Evolutionary conservation across 2,888 invertebrate genomes (phyloP).

Genomic region (Adelognathus sp.): DNA sequence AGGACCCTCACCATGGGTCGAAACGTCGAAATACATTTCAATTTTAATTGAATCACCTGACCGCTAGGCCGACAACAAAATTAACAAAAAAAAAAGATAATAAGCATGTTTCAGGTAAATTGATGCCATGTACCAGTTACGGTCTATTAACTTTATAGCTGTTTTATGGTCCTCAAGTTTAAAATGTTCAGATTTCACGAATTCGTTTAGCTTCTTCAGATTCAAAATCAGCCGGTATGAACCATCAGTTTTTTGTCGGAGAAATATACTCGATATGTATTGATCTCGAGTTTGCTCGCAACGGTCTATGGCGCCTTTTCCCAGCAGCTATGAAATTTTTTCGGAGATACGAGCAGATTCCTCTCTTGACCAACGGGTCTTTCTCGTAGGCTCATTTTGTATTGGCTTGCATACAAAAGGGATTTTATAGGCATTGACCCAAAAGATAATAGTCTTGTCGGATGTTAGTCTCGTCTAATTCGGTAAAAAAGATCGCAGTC

Average conservation of each 20-base stretch:
- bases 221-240: conserved; percentile 1
- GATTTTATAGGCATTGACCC: conserved; percentile 48
- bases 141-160: too few relatives aligned
- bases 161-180: too few relatives aligned
- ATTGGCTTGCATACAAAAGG: conserved; percentile 23
- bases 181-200: too few relatives aligned
- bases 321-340: not conserved
- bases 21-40: too few relatives aligned
- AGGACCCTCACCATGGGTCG: too few relatives aligned
- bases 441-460: conserved; percentile 37
- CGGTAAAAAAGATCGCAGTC: conserved; percentile 24
- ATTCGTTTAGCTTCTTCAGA: not conserved
- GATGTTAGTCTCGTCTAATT: conserved; percentile 23
- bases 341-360: not conserved
- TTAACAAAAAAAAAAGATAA: too few relatives aligned
- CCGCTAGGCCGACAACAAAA: too few relatives aligned
- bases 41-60: too few relatives aligned
- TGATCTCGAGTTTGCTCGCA: not conserved
- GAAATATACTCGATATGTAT: conserved; percentile 2
- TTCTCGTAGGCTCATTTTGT: not conserved
- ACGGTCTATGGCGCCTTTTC: conserved; percentile 12
- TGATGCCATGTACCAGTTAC: too few relatives aligned
- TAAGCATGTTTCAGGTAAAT: too few relatives aligned
- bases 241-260: not conserved
- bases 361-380: not conserved